These are phyloP conservation scores for Rhabdophis nuchalis DNA, from an alignment of 2,797 vertebrate genomes.

Conservation along the genomic window DNA sequence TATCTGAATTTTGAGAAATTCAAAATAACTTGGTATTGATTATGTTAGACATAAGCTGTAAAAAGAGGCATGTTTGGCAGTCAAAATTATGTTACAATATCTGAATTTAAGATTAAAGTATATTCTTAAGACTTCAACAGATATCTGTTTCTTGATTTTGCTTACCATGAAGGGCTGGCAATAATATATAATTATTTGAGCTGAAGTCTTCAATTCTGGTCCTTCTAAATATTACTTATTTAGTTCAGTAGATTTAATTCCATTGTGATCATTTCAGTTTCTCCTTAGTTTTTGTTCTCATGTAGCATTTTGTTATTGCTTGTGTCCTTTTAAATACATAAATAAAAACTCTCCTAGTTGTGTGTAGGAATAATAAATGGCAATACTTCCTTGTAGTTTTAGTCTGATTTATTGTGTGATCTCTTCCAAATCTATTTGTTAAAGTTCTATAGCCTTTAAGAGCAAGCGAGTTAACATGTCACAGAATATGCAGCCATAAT, in stretches of 20 bases:
- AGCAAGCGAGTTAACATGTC: background rate
- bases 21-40: background rate
- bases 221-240: background rate
- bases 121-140: background rate
- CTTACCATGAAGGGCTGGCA: background rate
- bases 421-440: background rate
- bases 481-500: background rate
- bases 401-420: background rate
- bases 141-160: background rate
- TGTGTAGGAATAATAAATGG: background rate
- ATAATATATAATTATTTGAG: background rate
- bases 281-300: background rate
- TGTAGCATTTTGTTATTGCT: background rate
- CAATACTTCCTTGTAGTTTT: background rate
- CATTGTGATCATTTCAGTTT: background rate
- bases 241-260: background rate
- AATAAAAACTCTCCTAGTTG: background rate
- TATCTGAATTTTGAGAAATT: background rate
- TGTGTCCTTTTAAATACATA: background rate
- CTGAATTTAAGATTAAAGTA: background rate
- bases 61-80: background rate
- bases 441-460: background rate
- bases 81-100: background rate
- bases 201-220: background rate
- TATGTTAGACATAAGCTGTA: background rate